Conservation (phyloP, 2,797 vertebrate genomes). For the Microhierax caerulescens region DNA sequence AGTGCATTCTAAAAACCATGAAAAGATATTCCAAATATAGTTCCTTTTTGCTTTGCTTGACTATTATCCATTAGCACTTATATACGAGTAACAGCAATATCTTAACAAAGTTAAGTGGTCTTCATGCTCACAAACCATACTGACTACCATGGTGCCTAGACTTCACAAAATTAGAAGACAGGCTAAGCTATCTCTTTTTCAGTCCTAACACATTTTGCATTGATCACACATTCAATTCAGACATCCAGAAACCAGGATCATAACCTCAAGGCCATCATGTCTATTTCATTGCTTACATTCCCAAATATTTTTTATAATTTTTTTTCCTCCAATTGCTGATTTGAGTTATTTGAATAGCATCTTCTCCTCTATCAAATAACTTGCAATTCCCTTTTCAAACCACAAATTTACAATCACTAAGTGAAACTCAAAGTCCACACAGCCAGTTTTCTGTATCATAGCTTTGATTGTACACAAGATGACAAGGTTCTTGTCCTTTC, state of each 20-base stretch:
- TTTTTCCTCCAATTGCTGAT: not conserved
- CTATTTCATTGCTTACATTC: not conserved
- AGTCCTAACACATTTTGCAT: not conserved
- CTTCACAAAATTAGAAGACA: not conserved
- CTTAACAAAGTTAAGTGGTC: not conserved
- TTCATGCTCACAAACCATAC: not conserved
- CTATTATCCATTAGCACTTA: not conserved
- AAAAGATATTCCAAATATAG: not conserved
- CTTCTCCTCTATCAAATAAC: not conserved
- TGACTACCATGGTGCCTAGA: not conserved
- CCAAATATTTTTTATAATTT: not conserved
- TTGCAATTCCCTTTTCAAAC: not conserved
- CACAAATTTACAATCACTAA: not conserved
- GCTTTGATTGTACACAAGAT: not conserved
- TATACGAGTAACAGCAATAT: not conserved
- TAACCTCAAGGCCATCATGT: not conserved
- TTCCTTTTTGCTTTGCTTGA: not conserved
- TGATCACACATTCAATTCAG: not conserved
- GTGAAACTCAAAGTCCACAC: not conserved
- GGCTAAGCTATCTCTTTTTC: not conserved
- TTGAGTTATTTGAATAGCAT: not conserved
- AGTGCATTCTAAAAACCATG: not conserved
- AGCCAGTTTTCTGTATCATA: not conserved
- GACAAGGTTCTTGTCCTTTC: not conserved
- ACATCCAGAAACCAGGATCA: not conserved